These are phyloP conservation scores for Falco cherrug DNA, from an alignment of 2,797 vertebrate species.

Conservation along the genomic window DNA sequence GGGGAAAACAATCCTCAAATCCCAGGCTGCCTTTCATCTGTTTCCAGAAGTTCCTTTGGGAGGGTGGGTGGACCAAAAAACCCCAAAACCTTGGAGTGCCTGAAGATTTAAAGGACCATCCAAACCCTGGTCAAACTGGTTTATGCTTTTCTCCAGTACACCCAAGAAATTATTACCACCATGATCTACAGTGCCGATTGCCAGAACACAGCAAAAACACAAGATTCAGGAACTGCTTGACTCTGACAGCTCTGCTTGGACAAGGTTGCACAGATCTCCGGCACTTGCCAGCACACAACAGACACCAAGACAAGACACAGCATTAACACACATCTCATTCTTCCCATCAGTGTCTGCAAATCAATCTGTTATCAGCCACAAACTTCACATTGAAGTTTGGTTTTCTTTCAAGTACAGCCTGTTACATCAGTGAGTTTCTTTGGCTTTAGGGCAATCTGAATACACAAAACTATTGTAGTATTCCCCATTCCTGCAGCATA, in stretches of 20 bases:
- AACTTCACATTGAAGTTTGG: background rate
- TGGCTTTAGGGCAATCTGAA: background rate
- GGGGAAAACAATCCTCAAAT: background rate
- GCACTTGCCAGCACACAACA: fast-evolving
- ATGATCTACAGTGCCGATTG: background rate
- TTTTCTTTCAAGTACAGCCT: background rate
- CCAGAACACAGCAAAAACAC: background rate
- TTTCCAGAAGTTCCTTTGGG: background rate
- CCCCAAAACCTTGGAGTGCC: background rate
- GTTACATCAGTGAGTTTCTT: background rate
- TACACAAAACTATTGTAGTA: background rate
- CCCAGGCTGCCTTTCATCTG: background rate
- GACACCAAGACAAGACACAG: background rate
- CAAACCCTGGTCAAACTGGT: background rate
- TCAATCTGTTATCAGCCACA: background rate
- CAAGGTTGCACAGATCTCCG: background rate
- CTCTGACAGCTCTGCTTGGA: background rate
- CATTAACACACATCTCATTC: background rate
- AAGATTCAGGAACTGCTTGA: background rate
- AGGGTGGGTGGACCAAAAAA: background rate
- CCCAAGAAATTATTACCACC: background rate
- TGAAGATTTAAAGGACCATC: background rate
- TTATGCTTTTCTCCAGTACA: background rate
- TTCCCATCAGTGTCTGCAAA: background rate
- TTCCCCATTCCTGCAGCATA: background rate